phyloP scores from a whole-genome alignment of 2,113 vertebrate species.

The Microcebus murinus region DNA sequence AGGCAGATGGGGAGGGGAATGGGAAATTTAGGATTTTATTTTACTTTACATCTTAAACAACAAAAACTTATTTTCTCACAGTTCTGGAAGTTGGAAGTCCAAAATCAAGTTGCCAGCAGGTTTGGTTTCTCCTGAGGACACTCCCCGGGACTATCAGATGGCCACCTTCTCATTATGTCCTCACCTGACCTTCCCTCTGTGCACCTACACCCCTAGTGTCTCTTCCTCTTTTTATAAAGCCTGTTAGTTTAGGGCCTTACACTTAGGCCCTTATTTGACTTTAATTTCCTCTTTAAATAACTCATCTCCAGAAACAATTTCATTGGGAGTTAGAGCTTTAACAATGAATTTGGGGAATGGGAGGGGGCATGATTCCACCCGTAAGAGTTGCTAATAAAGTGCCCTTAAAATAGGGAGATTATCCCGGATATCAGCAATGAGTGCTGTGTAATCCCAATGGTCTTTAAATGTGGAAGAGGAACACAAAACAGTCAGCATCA shows the following conservation, averaged over 20 bases:
- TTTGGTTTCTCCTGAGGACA: neutral
- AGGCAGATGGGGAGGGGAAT: too few relatives aligned
- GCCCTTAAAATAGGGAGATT: neutral
- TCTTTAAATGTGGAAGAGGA: neutral
- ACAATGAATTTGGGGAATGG: neutral
- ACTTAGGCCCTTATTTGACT: too few relatives aligned
- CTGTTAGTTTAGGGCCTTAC: neutral
- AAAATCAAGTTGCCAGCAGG: neutral
- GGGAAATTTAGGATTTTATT: too few relatives aligned
- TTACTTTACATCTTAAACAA: neutral
- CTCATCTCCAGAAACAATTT: neutral
- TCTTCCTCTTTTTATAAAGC: too few relatives aligned
- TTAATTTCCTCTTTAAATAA: neutral
- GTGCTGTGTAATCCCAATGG: neutral
- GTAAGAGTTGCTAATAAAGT: neutral
- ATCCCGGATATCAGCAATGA: neutral
- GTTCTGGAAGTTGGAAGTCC: neutral
- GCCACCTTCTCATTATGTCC: neutral
- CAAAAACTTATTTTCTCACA: neutral
- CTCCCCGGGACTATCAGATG: neutral
- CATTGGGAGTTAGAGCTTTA: too few relatives aligned
- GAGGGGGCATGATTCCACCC: neutral
- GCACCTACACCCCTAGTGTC: neutral
- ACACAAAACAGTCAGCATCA: neutral
- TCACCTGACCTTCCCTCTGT: neutral